Evolutionary conservation across 1,140 invertebrate genomes (phyloP).

Genomic region (Leptinotarsa texana): DNA sequence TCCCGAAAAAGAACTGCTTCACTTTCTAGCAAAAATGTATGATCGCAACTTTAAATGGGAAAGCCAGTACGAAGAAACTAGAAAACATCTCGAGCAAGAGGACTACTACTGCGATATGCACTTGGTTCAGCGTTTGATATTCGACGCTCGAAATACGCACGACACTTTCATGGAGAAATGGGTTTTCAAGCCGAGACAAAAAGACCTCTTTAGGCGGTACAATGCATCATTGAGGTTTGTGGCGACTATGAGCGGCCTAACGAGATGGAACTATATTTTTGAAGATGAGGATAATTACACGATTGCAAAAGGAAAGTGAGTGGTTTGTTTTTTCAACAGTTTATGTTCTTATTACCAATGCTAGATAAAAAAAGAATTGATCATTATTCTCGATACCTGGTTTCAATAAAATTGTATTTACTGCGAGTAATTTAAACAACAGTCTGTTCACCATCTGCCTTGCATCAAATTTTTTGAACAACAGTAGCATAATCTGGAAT

Average conservation of each 20-base stretch:
- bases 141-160: slow-evolving; percentile 83
- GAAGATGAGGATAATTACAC: slow-evolving; percentile 26
- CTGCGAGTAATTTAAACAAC: neutral
- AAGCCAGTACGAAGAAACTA: slow-evolving; percentile 58
- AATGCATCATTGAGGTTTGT: slow-evolving; percentile 77
- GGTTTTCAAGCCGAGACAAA: slow-evolving; percentile 60
- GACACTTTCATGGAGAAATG: slow-evolving; percentile 66
- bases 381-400: too few species aligned
- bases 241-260: slow-evolving; percentile 85
- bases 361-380: too few species aligned
- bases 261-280: slow-evolving; percentile 74
- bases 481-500: too few species aligned
- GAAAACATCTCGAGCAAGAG: slow-evolving; percentile 65
- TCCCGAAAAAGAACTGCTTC: slow-evolving; percentile 73
- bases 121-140: slow-evolving; percentile 80
- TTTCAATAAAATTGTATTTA: too few species aligned
- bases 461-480: too few species aligned
- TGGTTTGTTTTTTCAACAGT: neutral
- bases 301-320: slow-evolving; percentile 17
- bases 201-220: slow-evolving; percentile 63
- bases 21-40: slow-evolving; percentile 72
- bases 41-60: slow-evolving; percentile 63
- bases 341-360: too few species aligned
- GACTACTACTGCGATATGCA: slow-evolving; percentile 85
- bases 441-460: too few species aligned